Percentiles rank a stretch among this genome's conserved stretches.
Evolutionary conservation across 2,113 vertebrate genomes (phyloP).

Genomic region (Rattus norvegicus): DNA sequence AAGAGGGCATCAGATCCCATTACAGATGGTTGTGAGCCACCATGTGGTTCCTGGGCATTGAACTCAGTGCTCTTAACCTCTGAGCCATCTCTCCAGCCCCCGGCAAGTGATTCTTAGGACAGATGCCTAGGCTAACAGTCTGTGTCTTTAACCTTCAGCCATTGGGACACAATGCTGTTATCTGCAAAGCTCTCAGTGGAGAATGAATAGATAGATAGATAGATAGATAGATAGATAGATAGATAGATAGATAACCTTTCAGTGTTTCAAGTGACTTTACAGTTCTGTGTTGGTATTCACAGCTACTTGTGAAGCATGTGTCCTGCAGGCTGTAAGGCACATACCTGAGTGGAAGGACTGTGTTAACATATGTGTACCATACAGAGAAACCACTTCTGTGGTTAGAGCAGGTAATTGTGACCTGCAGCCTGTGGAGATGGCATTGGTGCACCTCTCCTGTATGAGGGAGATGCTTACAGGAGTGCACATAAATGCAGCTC

Average conservation of each 20-base stretch:
- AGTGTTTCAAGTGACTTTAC: background rate
- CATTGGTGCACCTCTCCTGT: background rate
- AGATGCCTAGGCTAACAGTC: background rate
- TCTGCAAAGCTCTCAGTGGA: background rate
- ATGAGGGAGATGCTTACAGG: rapidly evolving
- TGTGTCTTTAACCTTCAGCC: background rate
- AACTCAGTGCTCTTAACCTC: too few species aligned
- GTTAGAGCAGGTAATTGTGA: background rate
- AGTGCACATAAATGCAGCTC: background rate
- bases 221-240: too few species aligned
- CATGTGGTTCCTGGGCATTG: too few species aligned
- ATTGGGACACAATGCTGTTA: background rate
- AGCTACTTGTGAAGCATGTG: background rate
- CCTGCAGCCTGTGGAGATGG: background rate
- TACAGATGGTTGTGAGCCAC: too few species aligned
- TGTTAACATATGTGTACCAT: background rate
- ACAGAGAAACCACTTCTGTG: background rate
- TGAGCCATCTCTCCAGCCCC: too few species aligned
- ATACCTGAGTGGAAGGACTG: background rate
- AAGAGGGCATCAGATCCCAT: too few species aligned
- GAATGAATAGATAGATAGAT: background rate
- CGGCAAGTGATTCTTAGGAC: background rate
- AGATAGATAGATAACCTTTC: background rate
- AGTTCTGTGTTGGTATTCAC: background rate
- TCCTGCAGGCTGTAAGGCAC: background rate